Evolutionary conservation across 2,113 vertebrate species (phyloP).

Genomic region (Percopsis transmontana): DNA sequence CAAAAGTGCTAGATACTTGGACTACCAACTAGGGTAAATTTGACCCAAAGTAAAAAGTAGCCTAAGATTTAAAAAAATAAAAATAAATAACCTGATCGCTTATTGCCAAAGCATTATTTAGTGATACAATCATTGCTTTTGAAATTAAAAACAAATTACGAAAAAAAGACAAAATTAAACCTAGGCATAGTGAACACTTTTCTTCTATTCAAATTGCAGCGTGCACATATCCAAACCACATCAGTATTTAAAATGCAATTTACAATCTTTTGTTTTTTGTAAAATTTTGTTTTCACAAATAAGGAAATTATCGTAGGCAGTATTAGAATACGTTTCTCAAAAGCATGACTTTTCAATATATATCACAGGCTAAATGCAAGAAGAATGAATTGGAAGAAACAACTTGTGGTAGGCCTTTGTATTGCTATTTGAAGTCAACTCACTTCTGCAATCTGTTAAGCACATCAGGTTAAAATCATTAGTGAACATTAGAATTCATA

Average conservation of each 20-base stretch:
- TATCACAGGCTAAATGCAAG: background rate
- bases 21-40: background rate
- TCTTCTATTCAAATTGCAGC: too few relatives aligned
- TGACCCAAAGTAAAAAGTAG: slow-evolving; percentile 21
- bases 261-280: too few relatives aligned
- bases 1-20: too few relatives aligned
- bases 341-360: background rate
- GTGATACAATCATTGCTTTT: too few relatives aligned
- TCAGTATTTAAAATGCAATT: too few relatives aligned
- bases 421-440: slow-evolving; percentile 48
- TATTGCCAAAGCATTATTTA: too few relatives aligned
- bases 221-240: too few relatives aligned
- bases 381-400: background rate
- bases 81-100: slow-evolving; percentile 35
- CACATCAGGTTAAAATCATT: slow-evolving; percentile 69
- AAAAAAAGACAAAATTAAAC: too few relatives aligned
- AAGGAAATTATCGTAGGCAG: background rate
- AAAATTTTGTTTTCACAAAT: too few relatives aligned
- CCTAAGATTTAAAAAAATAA: slow-evolving; percentile 38
- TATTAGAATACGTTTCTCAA: background rate
- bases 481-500: slow-evolving; percentile 68
- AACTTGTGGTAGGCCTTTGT: slow-evolving; percentile 33
- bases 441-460: slow-evolving; percentile 60
- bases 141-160: too few relatives aligned
- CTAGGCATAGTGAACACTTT: too few relatives aligned